A percentile compares a stretch with the other conserved stretches of the same genome.
phyloP scores from a whole-genome alignment of 2,797 vertebrate genomes.

The Amblyopsis hoosieri region DNA sequence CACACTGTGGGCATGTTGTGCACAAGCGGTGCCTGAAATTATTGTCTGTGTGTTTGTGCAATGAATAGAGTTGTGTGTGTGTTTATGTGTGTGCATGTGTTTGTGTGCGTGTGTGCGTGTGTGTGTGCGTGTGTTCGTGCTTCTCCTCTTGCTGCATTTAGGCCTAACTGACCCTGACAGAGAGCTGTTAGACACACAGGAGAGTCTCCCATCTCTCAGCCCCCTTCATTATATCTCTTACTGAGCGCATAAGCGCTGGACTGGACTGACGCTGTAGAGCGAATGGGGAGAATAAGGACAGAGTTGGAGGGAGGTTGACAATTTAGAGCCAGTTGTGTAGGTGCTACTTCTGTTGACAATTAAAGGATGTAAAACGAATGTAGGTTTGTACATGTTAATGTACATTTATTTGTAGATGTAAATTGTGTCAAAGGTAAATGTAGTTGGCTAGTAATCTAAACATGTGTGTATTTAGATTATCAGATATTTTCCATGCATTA shows the following conservation, averaged over 20 bases:
- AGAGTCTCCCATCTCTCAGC: constrained; percentile 26
- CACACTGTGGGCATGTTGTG: constrained; percentile 41
- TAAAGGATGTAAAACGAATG: too few species aligned
- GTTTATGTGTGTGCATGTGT: constrained; percentile 9
- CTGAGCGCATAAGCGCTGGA: constrained; percentile 25
- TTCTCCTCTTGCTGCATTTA: constrained; percentile 28
- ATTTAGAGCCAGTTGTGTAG: background rate
- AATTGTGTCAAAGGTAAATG: too few species aligned
- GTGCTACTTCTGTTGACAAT: too few species aligned
- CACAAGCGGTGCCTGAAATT: constrained; percentile 1
- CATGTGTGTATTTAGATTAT: background rate
- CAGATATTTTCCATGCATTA: background rate
- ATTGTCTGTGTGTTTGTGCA: background rate
- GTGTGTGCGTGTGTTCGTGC: constrained; percentile 9
- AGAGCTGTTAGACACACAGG: constrained; percentile 45
- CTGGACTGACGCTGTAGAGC: background rate
- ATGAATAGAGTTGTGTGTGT: background rate
- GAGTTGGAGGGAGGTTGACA: constrained; percentile 9
- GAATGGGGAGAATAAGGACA: background rate
- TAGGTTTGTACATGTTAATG: too few species aligned
- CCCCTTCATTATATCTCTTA: constrained; percentile 39
- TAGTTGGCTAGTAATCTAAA: too few species aligned
- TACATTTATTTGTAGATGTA: too few species aligned
- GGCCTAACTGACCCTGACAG: constrained; percentile 51
- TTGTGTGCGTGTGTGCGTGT: constrained; percentile 12